Conservation (phyloP, 2,113 vertebrate species). For the Pomatostomus ruficeps region DNA sequence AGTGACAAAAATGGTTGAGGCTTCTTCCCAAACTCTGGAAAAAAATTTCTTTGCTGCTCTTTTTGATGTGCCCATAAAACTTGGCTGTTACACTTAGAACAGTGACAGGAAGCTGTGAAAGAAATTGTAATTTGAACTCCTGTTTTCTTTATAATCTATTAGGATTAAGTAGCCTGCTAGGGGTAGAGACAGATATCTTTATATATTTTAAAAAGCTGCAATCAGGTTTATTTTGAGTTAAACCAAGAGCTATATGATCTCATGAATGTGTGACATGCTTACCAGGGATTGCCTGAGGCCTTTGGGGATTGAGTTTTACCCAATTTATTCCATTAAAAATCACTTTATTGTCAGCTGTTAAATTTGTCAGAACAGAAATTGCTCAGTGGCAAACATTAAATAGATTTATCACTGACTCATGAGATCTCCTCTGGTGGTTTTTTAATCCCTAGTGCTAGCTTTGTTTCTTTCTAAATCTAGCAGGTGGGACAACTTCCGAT, state of each 20-base stretch:
- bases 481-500: neutral
- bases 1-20: neutral
- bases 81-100: accelerated
- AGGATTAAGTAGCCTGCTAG: neutral
- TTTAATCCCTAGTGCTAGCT: neutral
- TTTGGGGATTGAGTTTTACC: neutral
- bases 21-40: neutral
- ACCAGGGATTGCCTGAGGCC: neutral
- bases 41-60: neutral
- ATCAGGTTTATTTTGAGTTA: neutral
- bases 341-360: neutral
- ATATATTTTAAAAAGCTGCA: neutral
- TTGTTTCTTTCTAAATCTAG: neutral
- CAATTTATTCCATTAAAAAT: neutral
- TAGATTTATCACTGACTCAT: neutral
- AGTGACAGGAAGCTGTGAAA: neutral
- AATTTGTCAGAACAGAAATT: neutral
- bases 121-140: neutral
- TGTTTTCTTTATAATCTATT: neutral
- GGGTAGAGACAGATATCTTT: neutral
- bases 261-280: neutral
- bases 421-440: neutral
- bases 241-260: neutral
- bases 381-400: neutral
- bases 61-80: neutral